phyloP scores from a whole-genome alignment of 2,888 invertebrate species.

The Reticulitermes lucifugus region DNA sequence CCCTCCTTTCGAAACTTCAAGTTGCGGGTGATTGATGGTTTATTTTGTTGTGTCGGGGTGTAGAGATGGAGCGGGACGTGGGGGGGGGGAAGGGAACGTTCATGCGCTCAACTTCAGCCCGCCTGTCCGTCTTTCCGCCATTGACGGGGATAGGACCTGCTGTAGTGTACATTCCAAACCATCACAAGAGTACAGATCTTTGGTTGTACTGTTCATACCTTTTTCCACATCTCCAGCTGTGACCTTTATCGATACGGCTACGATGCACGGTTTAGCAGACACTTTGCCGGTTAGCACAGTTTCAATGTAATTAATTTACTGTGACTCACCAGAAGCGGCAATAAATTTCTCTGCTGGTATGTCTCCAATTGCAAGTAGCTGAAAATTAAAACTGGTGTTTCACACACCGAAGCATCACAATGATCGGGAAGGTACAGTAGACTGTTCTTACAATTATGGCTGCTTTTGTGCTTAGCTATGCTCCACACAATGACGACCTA shows the following conservation, averaged over 20 bases:
- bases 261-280: not conserved
- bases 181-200: not conserved
- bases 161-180: slow-evolving; percentile 17
- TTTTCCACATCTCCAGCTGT: not conserved
- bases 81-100: not conserved
- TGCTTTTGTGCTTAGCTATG: no score
- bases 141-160: slow-evolving; percentile 29
- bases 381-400: no score
- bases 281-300: not conserved
- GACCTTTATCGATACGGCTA: not conserved
- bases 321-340: not conserved
- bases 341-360: no score
- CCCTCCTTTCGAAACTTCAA: slow-evolving; percentile 53
- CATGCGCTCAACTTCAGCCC: not conserved
- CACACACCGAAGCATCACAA: no score
- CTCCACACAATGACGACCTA: no score
- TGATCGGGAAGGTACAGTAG: no score
- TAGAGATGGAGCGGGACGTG: not conserved
- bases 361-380: no score
- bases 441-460: no score
- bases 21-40: slow-evolving; percentile 63
- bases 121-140: slow-evolving; percentile 35
- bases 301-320: not conserved
- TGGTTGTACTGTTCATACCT: not conserved
- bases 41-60: slow-evolving; percentile 63